Evolutionary conservation across 2,113 vertebrate genomes (phyloP).

Genomic region (Semnornis frantzii): DNA sequence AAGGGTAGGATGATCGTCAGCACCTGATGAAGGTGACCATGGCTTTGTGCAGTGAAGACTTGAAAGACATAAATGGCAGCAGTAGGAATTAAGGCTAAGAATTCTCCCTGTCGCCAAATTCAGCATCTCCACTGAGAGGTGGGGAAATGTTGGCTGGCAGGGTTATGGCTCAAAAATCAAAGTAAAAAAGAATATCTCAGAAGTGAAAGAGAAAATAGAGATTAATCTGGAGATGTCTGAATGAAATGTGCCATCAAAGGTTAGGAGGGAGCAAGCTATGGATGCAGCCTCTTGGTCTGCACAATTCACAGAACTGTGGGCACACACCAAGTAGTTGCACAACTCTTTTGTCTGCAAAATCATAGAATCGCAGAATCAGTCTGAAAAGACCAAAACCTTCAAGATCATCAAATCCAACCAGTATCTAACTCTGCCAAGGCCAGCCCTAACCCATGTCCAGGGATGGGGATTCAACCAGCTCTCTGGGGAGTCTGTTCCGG

Average conservation of each 20-base stretch:
- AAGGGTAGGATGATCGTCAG: background rate
- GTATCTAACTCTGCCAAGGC: no score
- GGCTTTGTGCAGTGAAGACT: background rate
- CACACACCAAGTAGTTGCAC: no score
- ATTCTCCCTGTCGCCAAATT: background rate
- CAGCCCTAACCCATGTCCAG: no score
- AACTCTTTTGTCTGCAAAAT: no score
- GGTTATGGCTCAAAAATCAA: background rate
- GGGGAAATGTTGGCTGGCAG: background rate
- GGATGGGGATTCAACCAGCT: no score
- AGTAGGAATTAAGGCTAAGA: background rate
- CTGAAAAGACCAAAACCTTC: no score
- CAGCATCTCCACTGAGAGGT: background rate
- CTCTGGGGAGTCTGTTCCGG: no score
- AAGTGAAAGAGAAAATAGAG: background rate
- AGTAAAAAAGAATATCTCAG: background rate
- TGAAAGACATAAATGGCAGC: background rate
- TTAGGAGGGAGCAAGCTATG: background rate
- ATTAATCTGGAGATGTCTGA: background rate
- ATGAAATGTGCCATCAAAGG: background rate
- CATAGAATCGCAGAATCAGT: no score
- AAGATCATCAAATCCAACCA: no score
- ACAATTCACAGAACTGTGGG: background rate
- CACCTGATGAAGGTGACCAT: background rate
- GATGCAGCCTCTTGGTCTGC: background rate